Conservation (phyloP, 2,888 invertebrate species). For the Chymomyza fuscimana region DNA sequence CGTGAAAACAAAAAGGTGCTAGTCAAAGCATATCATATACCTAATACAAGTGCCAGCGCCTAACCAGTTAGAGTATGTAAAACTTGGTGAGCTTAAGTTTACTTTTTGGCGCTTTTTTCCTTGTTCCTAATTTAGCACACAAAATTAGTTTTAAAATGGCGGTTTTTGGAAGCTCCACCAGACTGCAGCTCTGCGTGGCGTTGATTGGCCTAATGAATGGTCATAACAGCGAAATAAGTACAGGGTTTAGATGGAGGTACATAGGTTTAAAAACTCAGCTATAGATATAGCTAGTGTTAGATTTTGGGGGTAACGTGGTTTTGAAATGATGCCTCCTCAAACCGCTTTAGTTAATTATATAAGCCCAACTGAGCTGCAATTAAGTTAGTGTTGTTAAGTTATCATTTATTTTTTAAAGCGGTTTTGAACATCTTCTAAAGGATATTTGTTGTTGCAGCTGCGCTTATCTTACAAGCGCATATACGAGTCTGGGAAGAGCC, state of each 20-base stretch:
- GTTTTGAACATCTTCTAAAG: not conserved
- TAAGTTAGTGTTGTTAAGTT: not conserved
- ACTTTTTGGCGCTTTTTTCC: not conserved
- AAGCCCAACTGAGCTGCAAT: not conserved
- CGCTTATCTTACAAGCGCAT: not conserved
- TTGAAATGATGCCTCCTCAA: not conserved
- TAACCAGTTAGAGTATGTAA: not conserved
- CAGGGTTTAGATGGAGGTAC: not conserved
- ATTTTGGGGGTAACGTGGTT: not conserved
- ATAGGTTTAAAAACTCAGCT: too few species aligned
- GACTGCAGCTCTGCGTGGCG: conserved; percentile 36
- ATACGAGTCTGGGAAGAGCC: not conserved
- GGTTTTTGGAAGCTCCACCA: not conserved
- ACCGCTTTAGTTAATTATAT: not conserved
- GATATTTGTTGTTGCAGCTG: not conserved
- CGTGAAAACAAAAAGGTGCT: not conserved
- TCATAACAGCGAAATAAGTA: not conserved
- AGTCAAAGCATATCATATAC: not conserved
- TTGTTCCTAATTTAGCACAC: conserved; percentile 2
- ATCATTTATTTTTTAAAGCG: not conserved
- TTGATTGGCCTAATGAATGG: conserved; percentile 43
- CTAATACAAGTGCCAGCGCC: not conserved
- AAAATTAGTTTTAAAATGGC: conserved; percentile 15
- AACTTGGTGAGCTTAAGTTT: not conserved
- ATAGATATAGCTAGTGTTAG: not conserved